A percentile compares a stretch with the other conserved stretches of the same genome.
These are phyloP conservation scores for Oncorhynchus gorbuscha DNA, from an alignment of 2,113 vertebrate species.

Conservation along the genomic window DNA sequence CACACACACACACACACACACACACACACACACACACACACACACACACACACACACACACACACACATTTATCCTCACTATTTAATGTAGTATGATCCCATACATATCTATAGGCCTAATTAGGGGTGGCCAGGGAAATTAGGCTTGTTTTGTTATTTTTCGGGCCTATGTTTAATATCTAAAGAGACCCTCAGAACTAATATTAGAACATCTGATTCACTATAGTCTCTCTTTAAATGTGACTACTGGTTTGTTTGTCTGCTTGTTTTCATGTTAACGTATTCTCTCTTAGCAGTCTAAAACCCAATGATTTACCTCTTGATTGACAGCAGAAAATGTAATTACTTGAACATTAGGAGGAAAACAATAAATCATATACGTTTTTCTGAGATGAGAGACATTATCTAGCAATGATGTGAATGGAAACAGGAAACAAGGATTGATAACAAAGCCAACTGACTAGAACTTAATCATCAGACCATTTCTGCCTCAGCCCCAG, in stretches of 20 bases:
- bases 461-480: background rate
- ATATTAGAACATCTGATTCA: background rate
- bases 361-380: background rate
- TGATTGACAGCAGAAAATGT: constrained; percentile 2
- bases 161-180: background rate
- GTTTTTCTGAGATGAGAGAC: constrained; percentile 2
- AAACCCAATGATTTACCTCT: too few species aligned
- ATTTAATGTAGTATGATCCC: too few species aligned
- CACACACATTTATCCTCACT: too few species aligned
- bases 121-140: background rate
- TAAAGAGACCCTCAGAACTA: background rate
- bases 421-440: constrained; percentile 4
- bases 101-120: too few species aligned
- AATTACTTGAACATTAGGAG: constrained; percentile 5
- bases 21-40: too few species aligned
- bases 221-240: background rate
- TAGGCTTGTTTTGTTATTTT: background rate
- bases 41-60: too few species aligned
- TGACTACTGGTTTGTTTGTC: background rate
- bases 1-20: too few species aligned
- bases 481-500: background rate
- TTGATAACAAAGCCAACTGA: constrained; percentile 5
- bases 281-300: background rate
- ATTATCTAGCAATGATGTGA: background rate
- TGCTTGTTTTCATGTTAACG: background rate